These are phyloP conservation scores for Eclectus roratus DNA, from an alignment of 2,113 vertebrate species.

Conservation along the genomic window DNA sequence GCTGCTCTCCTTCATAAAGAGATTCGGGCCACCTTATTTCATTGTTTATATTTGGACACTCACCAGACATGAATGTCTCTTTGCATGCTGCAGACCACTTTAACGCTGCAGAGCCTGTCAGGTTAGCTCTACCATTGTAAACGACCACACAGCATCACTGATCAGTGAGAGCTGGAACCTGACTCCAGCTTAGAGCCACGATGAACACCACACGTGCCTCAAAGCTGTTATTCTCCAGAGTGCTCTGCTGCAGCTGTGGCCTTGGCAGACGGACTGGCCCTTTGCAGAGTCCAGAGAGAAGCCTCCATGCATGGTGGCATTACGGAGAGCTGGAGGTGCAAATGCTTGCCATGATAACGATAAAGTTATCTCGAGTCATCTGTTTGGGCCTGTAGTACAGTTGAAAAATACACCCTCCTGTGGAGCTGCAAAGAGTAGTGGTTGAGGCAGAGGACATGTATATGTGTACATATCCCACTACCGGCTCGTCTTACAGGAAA, in stretches of 20 bases:
- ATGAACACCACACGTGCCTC: neutral
- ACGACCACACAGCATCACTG: neutral
- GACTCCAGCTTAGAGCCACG: neutral
- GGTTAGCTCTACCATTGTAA: neutral
- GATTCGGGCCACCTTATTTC: fast-evolving
- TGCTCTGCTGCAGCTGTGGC: neutral
- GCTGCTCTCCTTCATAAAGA: neutral
- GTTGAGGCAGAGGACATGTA: neutral
- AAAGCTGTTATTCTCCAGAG: neutral
- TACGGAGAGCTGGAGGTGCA: neutral
- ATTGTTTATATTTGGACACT: neutral
- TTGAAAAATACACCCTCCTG: neutral
- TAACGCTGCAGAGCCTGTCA: neutral
- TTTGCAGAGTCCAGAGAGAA: neutral
- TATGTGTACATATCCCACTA: neutral
- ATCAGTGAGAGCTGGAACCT: neutral
- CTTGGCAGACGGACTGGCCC: neutral
- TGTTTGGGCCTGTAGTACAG: neutral
- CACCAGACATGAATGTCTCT: neutral
- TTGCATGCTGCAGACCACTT: neutral
- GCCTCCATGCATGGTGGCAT: fast-evolving
- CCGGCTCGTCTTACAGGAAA: neutral
- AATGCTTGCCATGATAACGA: neutral
- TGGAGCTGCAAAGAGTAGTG: neutral
- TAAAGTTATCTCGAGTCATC: neutral